A percentile compares a stretch with the other conserved stretches of the same genome.
These are phyloP conservation scores for Drosophila heteroneura DNA, from an alignment of 2,888 invertebrate genomes.

Conservation along the genomic window DNA sequence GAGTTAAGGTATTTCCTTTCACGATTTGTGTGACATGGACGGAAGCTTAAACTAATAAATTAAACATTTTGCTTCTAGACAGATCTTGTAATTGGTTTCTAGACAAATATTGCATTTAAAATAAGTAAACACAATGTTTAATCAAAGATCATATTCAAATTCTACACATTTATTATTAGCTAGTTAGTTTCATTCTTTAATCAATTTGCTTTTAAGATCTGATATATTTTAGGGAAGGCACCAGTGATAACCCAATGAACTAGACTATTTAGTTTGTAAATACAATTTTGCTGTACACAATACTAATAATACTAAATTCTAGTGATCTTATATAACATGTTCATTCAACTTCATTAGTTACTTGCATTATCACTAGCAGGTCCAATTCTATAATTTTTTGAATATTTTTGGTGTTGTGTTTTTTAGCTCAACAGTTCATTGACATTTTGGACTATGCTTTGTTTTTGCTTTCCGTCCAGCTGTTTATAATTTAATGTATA, in stretches of 20 bases:
- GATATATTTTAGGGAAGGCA: not conserved
- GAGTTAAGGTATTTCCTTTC: not conserved
- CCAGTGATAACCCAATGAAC: not conserved
- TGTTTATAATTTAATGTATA: slow-evolving; percentile 62
- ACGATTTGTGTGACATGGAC: too few relatives aligned
- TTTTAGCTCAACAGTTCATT: slow-evolving; percentile 70
- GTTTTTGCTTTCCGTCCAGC: slow-evolving; percentile 42
- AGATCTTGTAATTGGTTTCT: not conserved
- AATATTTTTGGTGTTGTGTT: slow-evolving; percentile 28
- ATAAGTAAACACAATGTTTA: not conserved
- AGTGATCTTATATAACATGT: not conserved
- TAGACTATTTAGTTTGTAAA: not conserved
- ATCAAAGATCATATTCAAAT: not conserved
- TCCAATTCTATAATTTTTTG: slow-evolving; percentile 11
- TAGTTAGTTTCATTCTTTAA: not conserved
- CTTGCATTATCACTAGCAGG: slow-evolving; percentile 7
- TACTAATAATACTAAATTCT: not conserved
- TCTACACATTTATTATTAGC: not conserved
- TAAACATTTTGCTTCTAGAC: not conserved
- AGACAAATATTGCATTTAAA: not conserved
- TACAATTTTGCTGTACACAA: not conserved
- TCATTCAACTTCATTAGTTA: not conserved
- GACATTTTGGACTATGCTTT: slow-evolving; percentile 56
- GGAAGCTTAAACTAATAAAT: not conserved
- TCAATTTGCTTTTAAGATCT: not conserved